phyloP scores from a whole-genome alignment of 2,113 vertebrate genomes.

The Solea solea region DNA sequence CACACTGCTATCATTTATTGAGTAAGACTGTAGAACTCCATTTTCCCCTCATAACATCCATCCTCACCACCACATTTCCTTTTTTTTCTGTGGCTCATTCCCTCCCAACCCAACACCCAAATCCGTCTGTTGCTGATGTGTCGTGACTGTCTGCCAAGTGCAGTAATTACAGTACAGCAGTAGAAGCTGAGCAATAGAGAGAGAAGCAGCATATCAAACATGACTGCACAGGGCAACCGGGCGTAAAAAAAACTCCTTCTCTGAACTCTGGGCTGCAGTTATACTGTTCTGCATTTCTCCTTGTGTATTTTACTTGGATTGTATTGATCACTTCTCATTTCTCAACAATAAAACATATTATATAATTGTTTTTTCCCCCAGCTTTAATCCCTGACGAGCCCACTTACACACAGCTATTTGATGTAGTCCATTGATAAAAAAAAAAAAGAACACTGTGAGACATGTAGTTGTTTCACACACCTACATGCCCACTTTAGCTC shows the following conservation, averaged over 20 bases:
- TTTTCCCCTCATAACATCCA: constrained; percentile 11
- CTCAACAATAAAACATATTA: background rate
- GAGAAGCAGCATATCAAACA: constrained; percentile 65
- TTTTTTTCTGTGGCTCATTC: constrained; percentile 39
- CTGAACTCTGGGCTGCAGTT: constrained; percentile 23
- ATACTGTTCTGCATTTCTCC: constrained; percentile 12
- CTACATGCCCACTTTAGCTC: constrained; percentile 13
- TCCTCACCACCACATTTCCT: constrained; percentile 14
- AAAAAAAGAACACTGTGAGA: constrained; percentile 4
- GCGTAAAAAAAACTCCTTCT: constrained; percentile 43
- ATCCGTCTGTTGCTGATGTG: constrained; percentile 63
- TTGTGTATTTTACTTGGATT: constrained; percentile 21
- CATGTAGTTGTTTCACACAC: constrained; percentile 2
- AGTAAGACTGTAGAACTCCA: background rate
- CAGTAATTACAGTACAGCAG: constrained; percentile 71
- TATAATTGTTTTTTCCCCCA: background rate
- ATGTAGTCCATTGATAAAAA: constrained; percentile 19
- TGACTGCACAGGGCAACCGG: constrained; percentile 50
- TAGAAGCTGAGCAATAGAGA: constrained; percentile 57
- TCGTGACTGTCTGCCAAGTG: constrained; percentile 75
- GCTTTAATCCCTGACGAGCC: background rate
- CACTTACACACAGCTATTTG: background rate
- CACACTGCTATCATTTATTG: too few species aligned
- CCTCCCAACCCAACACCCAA: constrained; percentile 48
- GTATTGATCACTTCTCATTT: constrained; percentile 2